These are phyloP conservation scores for Adelphocoris suturalis DNA, from an alignment of 2,888 invertebrate genomes.

Conservation along the genomic window DNA sequence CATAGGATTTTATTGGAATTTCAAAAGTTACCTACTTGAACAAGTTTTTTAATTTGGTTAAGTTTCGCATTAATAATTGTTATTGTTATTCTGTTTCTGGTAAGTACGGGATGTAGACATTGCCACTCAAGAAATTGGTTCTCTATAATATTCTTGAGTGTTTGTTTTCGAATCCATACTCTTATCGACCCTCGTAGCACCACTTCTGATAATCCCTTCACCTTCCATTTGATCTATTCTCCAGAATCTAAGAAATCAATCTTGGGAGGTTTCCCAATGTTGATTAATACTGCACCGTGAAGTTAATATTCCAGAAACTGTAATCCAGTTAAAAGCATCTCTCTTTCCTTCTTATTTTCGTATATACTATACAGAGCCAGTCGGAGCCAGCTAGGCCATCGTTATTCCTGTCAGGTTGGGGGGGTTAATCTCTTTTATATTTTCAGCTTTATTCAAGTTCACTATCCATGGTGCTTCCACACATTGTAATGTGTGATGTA, in stretches of 20 bases:
- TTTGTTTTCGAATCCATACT: neutral
- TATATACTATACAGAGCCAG: neutral
- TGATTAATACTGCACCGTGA: neutral
- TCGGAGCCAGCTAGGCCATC: neutral
- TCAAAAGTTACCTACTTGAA: too few relatives aligned
- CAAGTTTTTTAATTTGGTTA: too few relatives aligned
- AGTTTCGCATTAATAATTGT: too few relatives aligned
- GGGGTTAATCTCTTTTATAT: neutral
- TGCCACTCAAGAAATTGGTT: neutral
- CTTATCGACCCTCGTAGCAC: too few relatives aligned
- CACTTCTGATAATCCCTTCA: too few relatives aligned
- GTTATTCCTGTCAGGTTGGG: constrained; percentile 38
- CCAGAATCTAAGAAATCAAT: neutral
- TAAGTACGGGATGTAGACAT: neutral
- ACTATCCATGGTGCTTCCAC: too few relatives aligned
- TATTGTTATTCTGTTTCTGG: too few relatives aligned
- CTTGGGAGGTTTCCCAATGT: neutral
- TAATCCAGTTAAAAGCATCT: constrained; percentile 48
- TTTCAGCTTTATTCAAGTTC: neutral
- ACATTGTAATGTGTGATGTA: too few relatives aligned
- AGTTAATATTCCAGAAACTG: constrained; percentile 5
- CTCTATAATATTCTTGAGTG: neutral
- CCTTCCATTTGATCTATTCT: too few relatives aligned
- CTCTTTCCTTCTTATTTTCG: neutral
- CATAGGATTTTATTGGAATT: too few relatives aligned